Base-by-base conservation (phyloP, 2,797 vertebrate species). In the Gobio occitaniae region DNA sequence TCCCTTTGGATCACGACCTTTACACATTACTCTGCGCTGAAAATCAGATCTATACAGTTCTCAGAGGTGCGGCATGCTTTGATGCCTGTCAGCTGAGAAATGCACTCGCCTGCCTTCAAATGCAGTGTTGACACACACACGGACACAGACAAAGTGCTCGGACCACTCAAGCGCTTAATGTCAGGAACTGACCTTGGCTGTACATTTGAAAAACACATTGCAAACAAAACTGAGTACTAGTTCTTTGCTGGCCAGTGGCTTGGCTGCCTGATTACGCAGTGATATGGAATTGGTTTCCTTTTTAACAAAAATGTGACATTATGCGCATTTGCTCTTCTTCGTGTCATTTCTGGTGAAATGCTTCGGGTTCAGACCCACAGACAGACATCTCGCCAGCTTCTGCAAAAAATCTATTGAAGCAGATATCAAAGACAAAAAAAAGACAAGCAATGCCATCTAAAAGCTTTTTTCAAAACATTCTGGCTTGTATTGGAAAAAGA, bases 341-440 rank as follows among this genome's bases (percentile, higher is more conserved):
- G n/a, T 83, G 83, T 86, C 88, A 85, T 78, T 86, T 75, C 81
- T n/a, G n/a, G 59, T 68, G 54, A 72, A 48, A 17, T 44, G 38
- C 75, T 83, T 88, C 65, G 52, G 79, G 83, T 83, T 79, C 84
- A 87, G 76, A 86, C 80, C 25, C 68, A n/a, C 76, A 52, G 47
- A 84, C 41, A 76, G 25, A 74, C 85, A 88, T 89, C 89, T 90
- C 88, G 82, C 88, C 90, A 90, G 81, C 71, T 83, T 90, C 87
- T 86, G 83, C 86, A 92, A 91, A 94, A 94, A 93, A 93, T 95
- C 92, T 90, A 92, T 93, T 92, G 89, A 93, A 93, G 93, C 88
- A 81, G 87, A 93, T 93, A 93, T 94, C 92, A 95, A 95, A 94
- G 93, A 94, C 93, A 93, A 93, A 91, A 32, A 32, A 93, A 95